Evolutionary conservation across 2,113 vertebrate species (phyloP).

Genomic region (Lagopus muta): DNA sequence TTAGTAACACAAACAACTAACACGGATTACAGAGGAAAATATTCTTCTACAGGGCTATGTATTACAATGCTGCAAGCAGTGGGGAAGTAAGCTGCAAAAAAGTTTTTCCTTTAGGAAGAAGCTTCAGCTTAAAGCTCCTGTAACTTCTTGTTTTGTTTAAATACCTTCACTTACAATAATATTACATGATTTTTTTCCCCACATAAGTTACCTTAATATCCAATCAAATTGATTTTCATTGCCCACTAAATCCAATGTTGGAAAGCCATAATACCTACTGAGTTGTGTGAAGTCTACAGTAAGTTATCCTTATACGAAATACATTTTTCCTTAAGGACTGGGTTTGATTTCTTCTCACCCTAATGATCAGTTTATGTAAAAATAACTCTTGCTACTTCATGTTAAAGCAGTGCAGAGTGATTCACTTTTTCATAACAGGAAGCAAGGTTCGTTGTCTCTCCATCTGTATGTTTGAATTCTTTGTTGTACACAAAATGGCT

Average conservation of each 20-base stretch:
- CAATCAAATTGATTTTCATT: neutral
- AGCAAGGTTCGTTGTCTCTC: neutral
- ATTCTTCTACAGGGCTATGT: neutral
- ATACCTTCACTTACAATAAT: neutral
- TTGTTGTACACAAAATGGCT: neutral
- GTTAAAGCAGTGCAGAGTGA: neutral
- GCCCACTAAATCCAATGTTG: neutral
- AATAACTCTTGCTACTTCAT: neutral
- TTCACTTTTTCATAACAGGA: neutral
- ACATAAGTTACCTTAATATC: neutral
- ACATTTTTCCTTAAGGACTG: neutral
- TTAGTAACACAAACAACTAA: neutral
- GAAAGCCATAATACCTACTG: neutral
- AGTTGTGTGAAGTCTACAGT: neutral
- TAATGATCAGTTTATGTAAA: neutral
- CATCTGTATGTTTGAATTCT: neutral
- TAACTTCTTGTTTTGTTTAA: neutral
- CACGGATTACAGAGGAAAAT: neutral
- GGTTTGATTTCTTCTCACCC: neutral
- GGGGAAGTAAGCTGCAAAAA: neutral
- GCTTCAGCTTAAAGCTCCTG: neutral
- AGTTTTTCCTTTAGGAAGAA: neutral
- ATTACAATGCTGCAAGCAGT: neutral
- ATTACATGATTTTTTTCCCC: neutral
- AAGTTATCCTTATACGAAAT: too few species aligned